These are phyloP conservation scores for Mongoloraphidia duomilia DNA, from an alignment of 2,888 invertebrate genomes.

Conservation along the genomic window DNA sequence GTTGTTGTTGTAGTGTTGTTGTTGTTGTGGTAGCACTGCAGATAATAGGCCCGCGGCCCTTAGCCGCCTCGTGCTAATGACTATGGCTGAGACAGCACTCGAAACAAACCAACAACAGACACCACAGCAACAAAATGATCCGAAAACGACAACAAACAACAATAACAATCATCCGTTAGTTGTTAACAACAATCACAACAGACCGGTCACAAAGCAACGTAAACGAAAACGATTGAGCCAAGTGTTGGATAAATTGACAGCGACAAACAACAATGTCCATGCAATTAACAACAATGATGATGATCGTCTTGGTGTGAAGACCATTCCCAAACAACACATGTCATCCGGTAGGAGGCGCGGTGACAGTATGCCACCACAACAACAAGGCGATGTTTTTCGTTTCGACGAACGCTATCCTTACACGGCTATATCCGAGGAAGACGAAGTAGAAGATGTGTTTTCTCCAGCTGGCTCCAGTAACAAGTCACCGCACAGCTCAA, in stretches of 20 bases:
- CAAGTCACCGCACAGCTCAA: slow-evolving; percentile 38
- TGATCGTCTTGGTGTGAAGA: slow-evolving; percentile 22
- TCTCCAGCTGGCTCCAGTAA: slow-evolving; percentile 40
- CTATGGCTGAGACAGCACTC: slow-evolving; percentile 55
- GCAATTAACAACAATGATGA: slow-evolving; percentile 29
- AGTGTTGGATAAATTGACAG: slow-evolving; percentile 60
- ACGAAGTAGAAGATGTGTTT: slow-evolving; percentile 43
- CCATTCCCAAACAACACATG: slow-evolving; percentile 21
- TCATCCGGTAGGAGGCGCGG: slow-evolving; percentile 16
- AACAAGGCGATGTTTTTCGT: slow-evolving; percentile 33
- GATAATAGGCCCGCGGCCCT: slow-evolving; percentile 37
- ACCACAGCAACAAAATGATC: slow-evolving; percentile 28
- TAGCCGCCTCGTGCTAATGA: slow-evolving; percentile 45
- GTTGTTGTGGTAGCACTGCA: slow-evolving; percentile 10
- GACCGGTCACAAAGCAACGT: slow-evolving; percentile 46
- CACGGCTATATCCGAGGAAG: slow-evolving; percentile 25
- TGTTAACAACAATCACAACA: slow-evolving; percentile 38
- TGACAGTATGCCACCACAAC: slow-evolving; percentile 14
- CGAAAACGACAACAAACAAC: slow-evolving; percentile 30
- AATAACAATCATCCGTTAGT: slow-evolving; percentile 46
- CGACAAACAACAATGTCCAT: slow-evolving; percentile 33
- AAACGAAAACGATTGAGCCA: slow-evolving; percentile 69
- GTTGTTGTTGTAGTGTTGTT: too few species aligned
- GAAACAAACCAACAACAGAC: slow-evolving; percentile 36
- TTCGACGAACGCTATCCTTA: slow-evolving; percentile 30